These are phyloP conservation scores for Alosa alosa DNA, from an alignment of 2,113 vertebrate genomes.

Conservation along the genomic window DNA sequence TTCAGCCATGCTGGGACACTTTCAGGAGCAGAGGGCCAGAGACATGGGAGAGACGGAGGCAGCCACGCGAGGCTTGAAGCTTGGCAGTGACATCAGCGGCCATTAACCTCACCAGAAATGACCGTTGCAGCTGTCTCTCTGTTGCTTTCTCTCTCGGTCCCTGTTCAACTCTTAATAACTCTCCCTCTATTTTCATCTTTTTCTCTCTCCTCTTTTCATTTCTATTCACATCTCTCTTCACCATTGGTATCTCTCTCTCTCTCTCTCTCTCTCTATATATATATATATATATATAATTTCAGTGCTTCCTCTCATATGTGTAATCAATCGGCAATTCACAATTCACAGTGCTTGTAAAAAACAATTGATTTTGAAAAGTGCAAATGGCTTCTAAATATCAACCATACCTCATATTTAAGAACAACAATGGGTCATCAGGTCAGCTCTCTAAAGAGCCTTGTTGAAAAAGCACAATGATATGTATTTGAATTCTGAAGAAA, in stretches of 20 bases:
- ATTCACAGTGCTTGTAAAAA: not conserved
- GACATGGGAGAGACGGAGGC: not conserved
- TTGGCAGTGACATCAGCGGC: conserved; percentile 2
- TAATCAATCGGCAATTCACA: not conserved
- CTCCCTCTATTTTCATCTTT: not conserved
- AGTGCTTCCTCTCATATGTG: not conserved
- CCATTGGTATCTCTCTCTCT: not conserved
- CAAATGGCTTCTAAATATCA: not conserved
- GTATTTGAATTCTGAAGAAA: not conserved
- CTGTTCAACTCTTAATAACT: no score
- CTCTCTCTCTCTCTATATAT: not conserved
- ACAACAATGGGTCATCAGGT: not conserved
- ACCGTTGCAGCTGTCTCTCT: not conserved
- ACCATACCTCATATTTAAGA: not conserved
- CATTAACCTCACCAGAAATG: conserved; percentile 4
- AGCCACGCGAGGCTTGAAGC: conserved; percentile 5
- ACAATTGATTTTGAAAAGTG: not conserved
- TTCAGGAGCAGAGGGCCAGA: not conserved
- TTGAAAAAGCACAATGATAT: not conserved
- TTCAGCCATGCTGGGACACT: not conserved
- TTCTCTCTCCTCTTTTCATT: not conserved
- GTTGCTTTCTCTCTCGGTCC: not conserved
- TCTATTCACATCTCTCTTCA: not conserved
- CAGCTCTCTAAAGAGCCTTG: not conserved
- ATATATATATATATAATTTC: no score